A percentile compares a stretch with the other conserved stretches of the same genome.
These are phyloP conservation scores for Drosophila prosaltans DNA, from an alignment of 1,140 invertebrate species.

Conservation along the genomic window DNA sequence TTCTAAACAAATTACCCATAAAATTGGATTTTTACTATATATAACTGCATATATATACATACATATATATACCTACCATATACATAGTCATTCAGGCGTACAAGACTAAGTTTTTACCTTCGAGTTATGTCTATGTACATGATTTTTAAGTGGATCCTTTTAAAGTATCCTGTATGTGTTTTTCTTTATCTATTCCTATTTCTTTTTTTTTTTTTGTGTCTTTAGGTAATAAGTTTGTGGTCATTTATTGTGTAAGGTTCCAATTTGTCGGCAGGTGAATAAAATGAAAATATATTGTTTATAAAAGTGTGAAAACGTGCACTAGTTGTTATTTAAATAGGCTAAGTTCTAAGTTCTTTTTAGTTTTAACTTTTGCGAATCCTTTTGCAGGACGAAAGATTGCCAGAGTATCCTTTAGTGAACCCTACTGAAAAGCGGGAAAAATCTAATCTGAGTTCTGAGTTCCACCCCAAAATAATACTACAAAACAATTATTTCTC, in stretches of 20 bases:
- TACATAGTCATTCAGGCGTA: slow-evolving; percentile 26
- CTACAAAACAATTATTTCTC: too few species aligned
- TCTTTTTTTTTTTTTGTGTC: slow-evolving; percentile 16
- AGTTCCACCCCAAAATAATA: too few species aligned
- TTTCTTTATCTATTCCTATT: slow-evolving; percentile 3
- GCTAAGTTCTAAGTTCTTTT: too few species aligned
- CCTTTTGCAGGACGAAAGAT: too few species aligned
- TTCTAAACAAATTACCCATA: not conserved
- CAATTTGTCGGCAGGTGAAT: slow-evolving; percentile 64
- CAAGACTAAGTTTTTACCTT: slow-evolving; percentile 58
- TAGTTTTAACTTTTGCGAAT: too few species aligned
- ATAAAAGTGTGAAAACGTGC: not conserved
- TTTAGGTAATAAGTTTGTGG: slow-evolving; percentile 68
- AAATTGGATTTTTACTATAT: not conserved
- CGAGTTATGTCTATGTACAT: slow-evolving; percentile 45
- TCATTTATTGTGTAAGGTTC: slow-evolving; percentile 64
- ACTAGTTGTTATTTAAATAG: too few species aligned
- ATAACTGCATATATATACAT: not conserved
- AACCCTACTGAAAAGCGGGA: too few species aligned
- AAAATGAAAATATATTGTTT: slow-evolving; percentile 55
- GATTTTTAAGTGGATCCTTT: slow-evolving; percentile 60
- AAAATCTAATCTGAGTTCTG: too few species aligned
- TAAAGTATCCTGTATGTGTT: slow-evolving; percentile 59
- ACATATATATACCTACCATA: not conserved
- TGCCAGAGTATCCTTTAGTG: too few species aligned